Conservation (phyloP, 35 echinoderm and acorn worm genomes). For the Apostichopus parvimensis region DNA sequence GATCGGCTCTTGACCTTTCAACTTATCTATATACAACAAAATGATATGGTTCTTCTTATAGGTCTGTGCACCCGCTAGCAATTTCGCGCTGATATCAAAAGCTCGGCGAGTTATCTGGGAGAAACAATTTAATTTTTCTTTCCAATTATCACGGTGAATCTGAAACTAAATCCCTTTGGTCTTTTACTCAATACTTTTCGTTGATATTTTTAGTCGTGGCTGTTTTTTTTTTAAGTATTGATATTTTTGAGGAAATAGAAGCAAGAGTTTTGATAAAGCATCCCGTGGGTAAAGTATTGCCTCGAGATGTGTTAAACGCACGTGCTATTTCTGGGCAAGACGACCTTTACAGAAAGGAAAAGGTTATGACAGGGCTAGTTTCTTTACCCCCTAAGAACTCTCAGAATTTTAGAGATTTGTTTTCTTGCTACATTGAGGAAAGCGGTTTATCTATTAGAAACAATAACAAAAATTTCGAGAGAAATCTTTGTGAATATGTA, state of each 20-base stretch:
- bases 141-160: constrained; percentile 38
- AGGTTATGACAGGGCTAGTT: neutral
- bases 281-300: constrained; percentile 26
- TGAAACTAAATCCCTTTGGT: constrained; percentile 26
- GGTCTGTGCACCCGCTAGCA: constrained; percentile 12
- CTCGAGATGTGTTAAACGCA: neutral
- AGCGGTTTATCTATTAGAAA: neutral
- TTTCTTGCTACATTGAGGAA: neutral
- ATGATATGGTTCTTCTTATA: constrained; percentile 7
- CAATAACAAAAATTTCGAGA: neutral
- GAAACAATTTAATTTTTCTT: constrained; percentile 52
- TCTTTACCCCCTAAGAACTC: neutral
- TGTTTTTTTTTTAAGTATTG: constrained; percentile 4
- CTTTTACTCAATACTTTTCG: neutral
- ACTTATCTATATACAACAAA: neutral
- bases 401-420: neutral
- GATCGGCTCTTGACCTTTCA: constrained; percentile 6
- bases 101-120: constrained; percentile 22
- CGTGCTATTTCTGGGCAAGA: neutral
- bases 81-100: constrained; percentile 29
- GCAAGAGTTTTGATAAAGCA: constrained; percentile 1
- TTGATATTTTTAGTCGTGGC: neutral
- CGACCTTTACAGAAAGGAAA: neutral
- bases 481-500: neutral
- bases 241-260: constrained; percentile 15